Conservation (phyloP, 37 sponge, comb jelly and placozoan genomes). For the Spongilla lacustris region DNA sequence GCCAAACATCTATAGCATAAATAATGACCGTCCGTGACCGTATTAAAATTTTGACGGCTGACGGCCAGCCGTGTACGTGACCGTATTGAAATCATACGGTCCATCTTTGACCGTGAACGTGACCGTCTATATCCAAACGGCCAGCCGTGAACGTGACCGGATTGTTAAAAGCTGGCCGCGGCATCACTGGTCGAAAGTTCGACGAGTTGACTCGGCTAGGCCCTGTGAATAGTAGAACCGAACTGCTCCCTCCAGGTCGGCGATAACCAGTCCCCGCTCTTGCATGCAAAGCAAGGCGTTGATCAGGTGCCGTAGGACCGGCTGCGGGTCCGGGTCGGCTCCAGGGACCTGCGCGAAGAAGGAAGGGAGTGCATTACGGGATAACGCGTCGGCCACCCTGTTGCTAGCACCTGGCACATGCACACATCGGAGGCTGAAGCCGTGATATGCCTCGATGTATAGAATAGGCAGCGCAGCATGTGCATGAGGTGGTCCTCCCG, state of each 20-base stretch:
- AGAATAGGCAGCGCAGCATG: no score
- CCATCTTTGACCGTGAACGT: no score
- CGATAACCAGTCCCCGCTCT: constrained; percentile 36
- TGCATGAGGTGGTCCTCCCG: no score
- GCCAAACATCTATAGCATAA: no score
- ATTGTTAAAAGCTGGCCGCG: no score
- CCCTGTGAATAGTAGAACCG: constrained; percentile 5
- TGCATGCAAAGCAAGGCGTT: neutral
- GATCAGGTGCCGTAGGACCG: neutral
- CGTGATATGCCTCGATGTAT: constrained; percentile 27
- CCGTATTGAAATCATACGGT: no score
- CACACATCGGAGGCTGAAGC: neutral
- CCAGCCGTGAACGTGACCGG: no score
- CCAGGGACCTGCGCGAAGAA: neutral
- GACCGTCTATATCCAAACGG: no score
- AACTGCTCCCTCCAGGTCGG: constrained; percentile 34
- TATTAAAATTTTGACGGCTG: no score
- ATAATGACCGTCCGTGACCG: no score
- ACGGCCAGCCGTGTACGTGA: no score
- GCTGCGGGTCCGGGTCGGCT: neutral
- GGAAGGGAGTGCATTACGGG: constrained; percentile 12
- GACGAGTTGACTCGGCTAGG: constrained; percentile 35
- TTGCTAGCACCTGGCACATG: constrained; percentile 22
- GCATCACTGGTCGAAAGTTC: no score
- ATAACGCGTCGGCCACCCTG: constrained; percentile 29